Percentiles rank a stretch among this genome's conserved stretches.
Conservation (phyloP, 1,140 invertebrate genomes). For the Odontomachus brunneus region DNA sequence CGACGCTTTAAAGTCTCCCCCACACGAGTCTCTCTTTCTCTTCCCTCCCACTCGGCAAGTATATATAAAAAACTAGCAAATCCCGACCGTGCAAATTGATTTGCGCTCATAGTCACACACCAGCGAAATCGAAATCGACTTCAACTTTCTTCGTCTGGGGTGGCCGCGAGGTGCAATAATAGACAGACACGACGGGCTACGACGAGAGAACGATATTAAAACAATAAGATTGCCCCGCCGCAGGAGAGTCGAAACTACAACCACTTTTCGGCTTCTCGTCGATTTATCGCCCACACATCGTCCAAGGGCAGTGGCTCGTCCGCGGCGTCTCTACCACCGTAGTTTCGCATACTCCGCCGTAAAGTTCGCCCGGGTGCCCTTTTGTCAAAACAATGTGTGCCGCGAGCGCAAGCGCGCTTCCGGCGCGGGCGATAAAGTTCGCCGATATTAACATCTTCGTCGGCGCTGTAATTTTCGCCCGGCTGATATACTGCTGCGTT, state of each 20-base stretch:
- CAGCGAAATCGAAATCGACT: neutral
- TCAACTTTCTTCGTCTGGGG: neutral
- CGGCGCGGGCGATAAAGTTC: constrained; percentile 67
- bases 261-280: neutral
- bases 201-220: neutral
- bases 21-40: neutral
- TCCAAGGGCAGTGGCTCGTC: constrained; percentile 14
- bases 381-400: constrained; percentile 67
- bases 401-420: constrained; percentile 15
- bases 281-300: constrained; percentile 53
- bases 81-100: neutral
- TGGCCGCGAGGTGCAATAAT: neutral
- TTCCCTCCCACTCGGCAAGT: too few species aligned
- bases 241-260: neutral
- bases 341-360: constrained; percentile 54
- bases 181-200: neutral
- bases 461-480: constrained; percentile 73
- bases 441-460: constrained; percentile 77
- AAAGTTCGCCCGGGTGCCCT: constrained; percentile 63
- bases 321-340: neutral
- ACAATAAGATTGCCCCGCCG: neutral
- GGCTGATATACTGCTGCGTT: constrained; percentile 74
- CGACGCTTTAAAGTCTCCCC: neutral
- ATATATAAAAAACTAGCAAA: neutral
- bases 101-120: neutral